phyloP scores from a whole-genome alignment of 2,113 vertebrate genomes.

The Gulo gulo region DNA sequence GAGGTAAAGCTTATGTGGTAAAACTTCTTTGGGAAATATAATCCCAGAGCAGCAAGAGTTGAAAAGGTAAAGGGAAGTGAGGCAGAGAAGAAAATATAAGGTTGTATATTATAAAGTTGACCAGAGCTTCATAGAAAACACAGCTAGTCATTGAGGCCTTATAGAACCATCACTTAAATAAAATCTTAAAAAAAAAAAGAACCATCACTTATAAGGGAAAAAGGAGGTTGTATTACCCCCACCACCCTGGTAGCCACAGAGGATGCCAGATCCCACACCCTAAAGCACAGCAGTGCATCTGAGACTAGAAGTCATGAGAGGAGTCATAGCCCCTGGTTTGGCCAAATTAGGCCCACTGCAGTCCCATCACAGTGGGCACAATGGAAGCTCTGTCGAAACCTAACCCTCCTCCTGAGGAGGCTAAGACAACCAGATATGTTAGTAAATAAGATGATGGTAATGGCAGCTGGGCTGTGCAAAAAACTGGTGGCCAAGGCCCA shows the following conservation, averaged over 20 bases:
- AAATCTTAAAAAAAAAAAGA: not conserved
- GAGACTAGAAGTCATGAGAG: not conserved
- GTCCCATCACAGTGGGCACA: not conserved
- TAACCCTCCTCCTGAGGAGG: not conserved
- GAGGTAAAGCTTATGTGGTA: not conserved
- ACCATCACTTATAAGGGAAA: not conserved
- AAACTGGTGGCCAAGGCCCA: not conserved
- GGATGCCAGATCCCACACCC: not conserved
- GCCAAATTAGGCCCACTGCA: not conserved
- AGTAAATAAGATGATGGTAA: not conserved
- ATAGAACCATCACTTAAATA: not conserved
- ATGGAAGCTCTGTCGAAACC: not conserved
- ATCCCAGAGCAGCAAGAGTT: not conserved
- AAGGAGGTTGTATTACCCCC: not conserved
- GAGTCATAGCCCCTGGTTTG: not conserved
- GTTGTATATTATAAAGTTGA: not conserved
- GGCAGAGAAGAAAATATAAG: not conserved
- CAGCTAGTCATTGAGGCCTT: not conserved
- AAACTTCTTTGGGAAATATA: conserved; percentile 23
- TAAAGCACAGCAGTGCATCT: not conserved
- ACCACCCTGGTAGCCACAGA: not conserved
- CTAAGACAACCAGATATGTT: not conserved
- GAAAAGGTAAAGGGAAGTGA: not conserved
- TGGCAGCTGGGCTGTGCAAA: not conserved
- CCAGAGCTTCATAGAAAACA: not conserved